phyloP scores from a whole-genome alignment of 2,797 vertebrate species.

The Sylvilagus floridanus region DNA sequence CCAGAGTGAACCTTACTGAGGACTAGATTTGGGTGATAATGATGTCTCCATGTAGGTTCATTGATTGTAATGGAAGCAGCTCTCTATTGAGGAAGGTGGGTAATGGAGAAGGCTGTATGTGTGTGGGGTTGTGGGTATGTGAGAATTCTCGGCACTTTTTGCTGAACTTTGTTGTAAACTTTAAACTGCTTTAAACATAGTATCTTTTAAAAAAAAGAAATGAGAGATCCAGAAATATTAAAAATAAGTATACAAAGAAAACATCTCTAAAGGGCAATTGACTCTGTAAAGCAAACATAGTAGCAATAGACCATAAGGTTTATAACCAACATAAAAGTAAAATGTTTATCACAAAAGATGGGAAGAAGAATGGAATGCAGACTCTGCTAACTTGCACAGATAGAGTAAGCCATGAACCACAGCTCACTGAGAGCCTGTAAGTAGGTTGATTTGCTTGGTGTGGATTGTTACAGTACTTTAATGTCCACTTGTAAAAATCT shows the following conservation, averaged over 20 bases:
- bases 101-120: not conserved
- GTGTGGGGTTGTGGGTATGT: not conserved
- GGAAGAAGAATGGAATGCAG: not conserved
- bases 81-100: not conserved
- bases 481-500: not conserved
- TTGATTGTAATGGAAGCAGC: not conserved
- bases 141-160: not conserved
- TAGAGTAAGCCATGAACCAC: not conserved
- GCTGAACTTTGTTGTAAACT: not conserved
- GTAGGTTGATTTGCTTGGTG: not conserved
- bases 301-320: not conserved
- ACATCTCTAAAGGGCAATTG: not conserved
- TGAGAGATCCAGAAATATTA: not conserved
- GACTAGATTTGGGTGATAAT: not conserved
- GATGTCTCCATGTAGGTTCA: not conserved
- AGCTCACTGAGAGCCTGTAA: fast-evolving
- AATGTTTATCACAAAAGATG: not conserved
- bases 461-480: not conserved
- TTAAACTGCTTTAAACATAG: not conserved
- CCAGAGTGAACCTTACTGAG: not conserved
- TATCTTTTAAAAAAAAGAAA: not conserved
- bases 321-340: not conserved
- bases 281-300: not conserved
- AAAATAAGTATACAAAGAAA: not conserved
- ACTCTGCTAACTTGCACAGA: not conserved